A percentile compares a stretch with the other conserved stretches of the same genome.
Conservation (phyloP, 2,888 invertebrate genomes). For the Thereva nobilitata region DNA sequence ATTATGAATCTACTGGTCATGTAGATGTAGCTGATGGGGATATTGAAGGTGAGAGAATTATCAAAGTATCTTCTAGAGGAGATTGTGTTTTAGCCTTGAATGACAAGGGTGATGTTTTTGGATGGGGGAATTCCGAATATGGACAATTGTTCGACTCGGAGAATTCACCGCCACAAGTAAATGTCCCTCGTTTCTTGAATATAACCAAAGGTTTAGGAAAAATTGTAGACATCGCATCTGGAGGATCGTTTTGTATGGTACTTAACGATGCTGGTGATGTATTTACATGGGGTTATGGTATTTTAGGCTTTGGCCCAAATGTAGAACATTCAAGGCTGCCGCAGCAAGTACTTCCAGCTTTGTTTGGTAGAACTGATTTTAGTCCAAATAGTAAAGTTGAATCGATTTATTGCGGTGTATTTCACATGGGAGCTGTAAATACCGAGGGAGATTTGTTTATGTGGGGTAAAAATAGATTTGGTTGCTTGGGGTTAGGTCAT, state of each 20-base stretch:
- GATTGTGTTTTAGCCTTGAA: slow-evolving; percentile 90
- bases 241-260: slow-evolving; percentile 84
- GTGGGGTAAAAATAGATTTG: slow-evolving; percentile 89
- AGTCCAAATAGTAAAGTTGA: slow-evolving; percentile 70
- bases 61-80: slow-evolving; percentile 76
- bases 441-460: slow-evolving; percentile 81
- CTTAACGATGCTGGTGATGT: slow-evolving; percentile 83
- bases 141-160: slow-evolving; percentile 68
- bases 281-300: slow-evolving; percentile 93
- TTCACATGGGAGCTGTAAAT: slow-evolving; percentile 80
- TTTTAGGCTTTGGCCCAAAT: slow-evolving; percentile 85
- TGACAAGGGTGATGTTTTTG: slow-evolving; percentile 89
- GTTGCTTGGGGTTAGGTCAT: slow-evolving; percentile 82
- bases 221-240: slow-evolving; percentile 79
- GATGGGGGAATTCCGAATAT: slow-evolving; percentile 97
- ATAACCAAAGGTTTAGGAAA: slow-evolving; percentile 71
- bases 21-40: slow-evolving; percentile 76
- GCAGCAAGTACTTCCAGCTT: slow-evolving; percentile 71
- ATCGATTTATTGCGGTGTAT: slow-evolving; percentile 72
- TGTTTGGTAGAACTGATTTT: slow-evolving; percentile 87
- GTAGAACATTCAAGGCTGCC: slow-evolving; percentile 70
- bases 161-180: slow-evolving; percentile 69
- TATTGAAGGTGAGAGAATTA: slow-evolving; percentile 77
- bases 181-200: slow-evolving; percentile 68
- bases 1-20: slow-evolving; percentile 64